A percentile compares a stretch with the other conserved stretches of the same genome.
phyloP scores from a whole-genome alignment of 1,140 invertebrate genomes.

The Philaenus spumarius region DNA sequence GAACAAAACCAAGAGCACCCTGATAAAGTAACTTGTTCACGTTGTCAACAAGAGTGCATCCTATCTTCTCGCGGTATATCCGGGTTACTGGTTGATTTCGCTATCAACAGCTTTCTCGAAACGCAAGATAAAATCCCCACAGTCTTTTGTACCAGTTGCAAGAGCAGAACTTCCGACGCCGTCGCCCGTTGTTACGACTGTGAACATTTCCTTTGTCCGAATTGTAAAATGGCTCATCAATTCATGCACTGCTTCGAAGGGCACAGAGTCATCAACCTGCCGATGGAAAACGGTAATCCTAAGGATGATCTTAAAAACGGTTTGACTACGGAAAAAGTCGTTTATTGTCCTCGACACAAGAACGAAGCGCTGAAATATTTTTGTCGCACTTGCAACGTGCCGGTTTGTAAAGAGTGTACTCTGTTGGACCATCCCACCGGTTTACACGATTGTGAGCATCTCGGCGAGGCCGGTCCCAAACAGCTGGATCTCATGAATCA shows the following conservation, averaged over 20 bases:
- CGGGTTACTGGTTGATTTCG: conserved; percentile 61
- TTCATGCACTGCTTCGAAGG: conserved; percentile 99
- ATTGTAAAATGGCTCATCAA: conserved; percentile 96
- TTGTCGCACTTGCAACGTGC: conserved; percentile 81
- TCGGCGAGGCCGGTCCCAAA: conserved; percentile 70
- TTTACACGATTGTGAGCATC: conserved; percentile 77
- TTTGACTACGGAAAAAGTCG: conserved; percentile 51
- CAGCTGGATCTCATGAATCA: conserved; percentile 76
- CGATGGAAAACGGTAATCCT: conserved; percentile 45
- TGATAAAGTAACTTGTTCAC: conserved; percentile 75
- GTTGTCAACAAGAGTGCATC: conserved; percentile 66
- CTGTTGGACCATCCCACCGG: conserved; percentile 77
- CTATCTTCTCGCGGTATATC: conserved; percentile 50
- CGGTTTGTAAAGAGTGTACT: conserved; percentile 92
- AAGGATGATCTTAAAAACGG: conserved; percentile 33
- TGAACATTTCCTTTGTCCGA: conserved; percentile 88
- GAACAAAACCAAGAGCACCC: conserved; percentile 62
- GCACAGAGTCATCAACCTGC: conserved; percentile 75
- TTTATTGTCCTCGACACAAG: conserved; percentile 75
- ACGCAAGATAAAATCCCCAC: conserved; percentile 18
- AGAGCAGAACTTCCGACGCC: conserved; percentile 76
- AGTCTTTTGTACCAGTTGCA: conserved; percentile 78
- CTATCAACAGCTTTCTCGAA: conserved; percentile 47
- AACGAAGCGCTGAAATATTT: conserved; percentile 84
- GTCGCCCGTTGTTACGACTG: conserved; percentile 92